These are phyloP conservation scores for Apamea anceps DNA, from an alignment of 2,888 invertebrate species.

Conservation along the genomic window DNA sequence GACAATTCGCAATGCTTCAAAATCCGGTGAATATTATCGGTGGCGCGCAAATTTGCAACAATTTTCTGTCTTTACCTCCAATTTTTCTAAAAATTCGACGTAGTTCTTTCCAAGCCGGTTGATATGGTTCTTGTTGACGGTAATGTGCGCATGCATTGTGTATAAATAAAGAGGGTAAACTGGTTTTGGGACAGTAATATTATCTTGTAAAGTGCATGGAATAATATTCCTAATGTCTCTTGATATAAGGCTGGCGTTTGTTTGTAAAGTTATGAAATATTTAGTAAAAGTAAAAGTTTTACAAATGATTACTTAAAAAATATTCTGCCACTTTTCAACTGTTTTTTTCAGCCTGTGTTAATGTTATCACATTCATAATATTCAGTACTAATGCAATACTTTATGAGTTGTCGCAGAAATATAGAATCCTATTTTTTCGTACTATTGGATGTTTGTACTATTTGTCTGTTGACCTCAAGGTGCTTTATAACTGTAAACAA, in stretches of 20 bases:
- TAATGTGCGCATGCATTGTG: constrained; percentile 23
- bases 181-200: constrained; percentile 24
- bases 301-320: not conserved
- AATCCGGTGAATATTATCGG: constrained; percentile 9
- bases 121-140: constrained; percentile 15
- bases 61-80: constrained; percentile 55
- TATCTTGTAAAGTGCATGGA: not conserved
- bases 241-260: constrained; percentile 35
- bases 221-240: not conserved
- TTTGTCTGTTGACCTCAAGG: constrained; percentile 9
- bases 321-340: not conserved
- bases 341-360: not conserved
- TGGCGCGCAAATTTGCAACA: constrained; percentile 20
- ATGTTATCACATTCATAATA: constrained; percentile 12
- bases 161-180: constrained; percentile 51
- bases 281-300: constrained; percentile 53
- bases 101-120: constrained; percentile 51
- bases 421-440: too few relatives aligned
- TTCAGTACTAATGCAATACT: constrained; percentile 1
- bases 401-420: not conserved
- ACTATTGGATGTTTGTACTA: not conserved
- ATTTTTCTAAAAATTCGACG: constrained; percentile 10
- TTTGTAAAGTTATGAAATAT: not conserved
- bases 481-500: constrained; percentile 16
- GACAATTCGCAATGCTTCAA: constrained; percentile 7